phyloP scores from a whole-genome alignment of 2,113 vertebrate genomes.

The Enhydra lutris region DNA sequence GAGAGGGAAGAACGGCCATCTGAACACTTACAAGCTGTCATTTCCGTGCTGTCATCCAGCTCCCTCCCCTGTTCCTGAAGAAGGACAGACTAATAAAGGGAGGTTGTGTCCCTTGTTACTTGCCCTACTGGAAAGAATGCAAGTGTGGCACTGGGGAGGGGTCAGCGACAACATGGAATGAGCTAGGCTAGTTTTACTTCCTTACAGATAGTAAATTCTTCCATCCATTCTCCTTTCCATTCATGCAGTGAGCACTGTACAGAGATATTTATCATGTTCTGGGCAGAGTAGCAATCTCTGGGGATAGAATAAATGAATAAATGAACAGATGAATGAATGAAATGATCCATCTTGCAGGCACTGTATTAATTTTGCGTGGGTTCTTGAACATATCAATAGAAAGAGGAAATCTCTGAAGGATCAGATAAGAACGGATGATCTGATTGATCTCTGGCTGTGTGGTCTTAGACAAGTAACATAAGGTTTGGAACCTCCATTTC shows the following conservation, averaged over 20 bases:
- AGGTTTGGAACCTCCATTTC: neutral
- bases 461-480: neutral
- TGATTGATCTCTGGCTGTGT: neutral
- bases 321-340: neutral
- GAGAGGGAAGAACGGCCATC: neutral
- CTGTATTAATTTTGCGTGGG: neutral
- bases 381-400: neutral
- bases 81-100: neutral
- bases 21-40: neutral
- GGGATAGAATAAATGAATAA: neutral
- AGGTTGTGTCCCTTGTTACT: neutral
- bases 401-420: neutral
- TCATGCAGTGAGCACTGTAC: neutral
- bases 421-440: neutral
- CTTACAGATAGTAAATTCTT: too few species aligned
- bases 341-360: neutral
- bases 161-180: neutral
- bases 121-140: neutral
- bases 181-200: neutral
- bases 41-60: neutral
- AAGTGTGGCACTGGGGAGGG: neutral
- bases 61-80: neutral
- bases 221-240: neutral
- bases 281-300: neutral
- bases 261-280: neutral